Conservation (phyloP, 2,797 vertebrate genomes). For the Psittacula derbiana region DNA sequence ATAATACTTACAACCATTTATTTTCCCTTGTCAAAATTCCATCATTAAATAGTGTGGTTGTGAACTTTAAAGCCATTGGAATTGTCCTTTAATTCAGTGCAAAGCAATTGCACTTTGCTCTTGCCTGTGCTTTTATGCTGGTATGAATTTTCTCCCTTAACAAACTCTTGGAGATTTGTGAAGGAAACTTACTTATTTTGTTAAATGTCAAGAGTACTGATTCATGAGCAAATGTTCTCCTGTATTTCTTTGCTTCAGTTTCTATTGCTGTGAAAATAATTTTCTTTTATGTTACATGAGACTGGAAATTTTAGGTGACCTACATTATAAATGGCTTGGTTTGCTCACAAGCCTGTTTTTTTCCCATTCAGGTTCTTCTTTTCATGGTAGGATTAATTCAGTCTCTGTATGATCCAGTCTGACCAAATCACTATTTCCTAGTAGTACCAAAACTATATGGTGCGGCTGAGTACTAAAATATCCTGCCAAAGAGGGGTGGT, state of each 20-base stretch:
- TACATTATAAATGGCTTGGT: neutral
- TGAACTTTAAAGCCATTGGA: neutral
- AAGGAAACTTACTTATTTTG: neutral
- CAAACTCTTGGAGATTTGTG: rapidly evolving
- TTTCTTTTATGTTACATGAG: neutral
- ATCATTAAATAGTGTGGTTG: neutral
- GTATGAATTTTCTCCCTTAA: neutral
- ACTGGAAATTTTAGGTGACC: neutral
- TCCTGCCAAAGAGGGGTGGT: neutral
- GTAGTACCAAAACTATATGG: neutral
- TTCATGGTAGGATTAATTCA: neutral
- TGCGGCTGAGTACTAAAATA: neutral
- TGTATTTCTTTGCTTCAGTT: neutral
- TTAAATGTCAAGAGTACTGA: neutral
- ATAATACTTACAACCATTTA: neutral
- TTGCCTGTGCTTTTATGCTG: neutral
- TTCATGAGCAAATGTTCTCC: neutral
- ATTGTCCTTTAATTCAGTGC: neutral
- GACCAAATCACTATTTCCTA: neutral
- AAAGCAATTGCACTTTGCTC: neutral
- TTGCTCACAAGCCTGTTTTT: neutral
- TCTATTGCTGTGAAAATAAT: neutral
- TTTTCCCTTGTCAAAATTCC: neutral
- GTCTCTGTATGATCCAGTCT: neutral
- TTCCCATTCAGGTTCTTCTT: neutral